phyloP scores from a whole-genome alignment of 2,113 vertebrate species.

The Nanorana parkeri region DNA sequence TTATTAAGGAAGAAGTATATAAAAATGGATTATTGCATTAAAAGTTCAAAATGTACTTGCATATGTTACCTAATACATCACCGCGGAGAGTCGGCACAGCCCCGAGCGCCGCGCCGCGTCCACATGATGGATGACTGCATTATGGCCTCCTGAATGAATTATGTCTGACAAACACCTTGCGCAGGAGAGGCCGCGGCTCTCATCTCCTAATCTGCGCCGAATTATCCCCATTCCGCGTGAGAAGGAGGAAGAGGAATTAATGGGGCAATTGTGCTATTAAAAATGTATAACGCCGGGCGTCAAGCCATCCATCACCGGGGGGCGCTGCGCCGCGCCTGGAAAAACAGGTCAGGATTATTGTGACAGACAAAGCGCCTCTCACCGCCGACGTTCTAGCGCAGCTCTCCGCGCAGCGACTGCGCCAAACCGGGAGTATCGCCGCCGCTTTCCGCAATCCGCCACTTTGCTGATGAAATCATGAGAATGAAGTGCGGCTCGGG shows the following conservation, averaged over 20 bases:
- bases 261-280: slow-evolving; percentile 88
- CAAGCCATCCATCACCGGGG: slow-evolving; percentile 82
- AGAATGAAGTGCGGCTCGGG: too few species aligned
- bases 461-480: too few species aligned
- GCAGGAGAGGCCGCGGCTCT: slow-evolving; percentile 86
- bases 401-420: too few species aligned
- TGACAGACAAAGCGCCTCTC: slow-evolving; percentile 68
- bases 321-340: slow-evolving; percentile 17
- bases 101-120: slow-evolving; percentile 74
- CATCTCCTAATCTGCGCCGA: slow-evolving; percentile 93
- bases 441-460: too few species aligned
- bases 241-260: slow-evolving; percentile 88
- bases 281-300: slow-evolving; percentile 78
- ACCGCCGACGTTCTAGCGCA: too few species aligned
- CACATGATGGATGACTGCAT: slow-evolving; percentile 91
- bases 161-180: slow-evolving; percentile 95
- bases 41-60: slow-evolving; percentile 84
- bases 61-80: slow-evolving; percentile 98
- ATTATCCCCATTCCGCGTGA: slow-evolving; percentile 89
- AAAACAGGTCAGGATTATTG: slow-evolving; percentile 74
- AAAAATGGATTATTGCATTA: slow-evolving; percentile 79
- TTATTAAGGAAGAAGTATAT: slow-evolving; percentile 64
- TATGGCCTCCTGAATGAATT: slow-evolving; percentile 97
- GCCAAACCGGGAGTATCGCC: too few species aligned
- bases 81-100: slow-evolving; percentile 82